Evolutionary conservation across 1,140 invertebrate species (phyloP).

Genomic region (Drosophila pallidifrons): DNA sequence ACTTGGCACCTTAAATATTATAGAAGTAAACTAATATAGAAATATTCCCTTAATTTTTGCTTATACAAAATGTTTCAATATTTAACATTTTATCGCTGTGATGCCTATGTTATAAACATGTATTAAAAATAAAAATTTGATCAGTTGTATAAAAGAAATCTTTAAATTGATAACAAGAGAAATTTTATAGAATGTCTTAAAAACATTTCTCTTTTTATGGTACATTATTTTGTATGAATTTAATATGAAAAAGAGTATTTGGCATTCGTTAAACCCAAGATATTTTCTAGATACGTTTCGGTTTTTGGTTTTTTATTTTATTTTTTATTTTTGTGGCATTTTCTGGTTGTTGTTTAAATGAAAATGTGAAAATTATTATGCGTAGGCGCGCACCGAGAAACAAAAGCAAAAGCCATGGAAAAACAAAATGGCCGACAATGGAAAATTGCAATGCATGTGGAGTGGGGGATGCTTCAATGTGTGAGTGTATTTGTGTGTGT

Average conservation of each 20-base stretch:
- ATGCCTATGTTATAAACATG: too few relatives aligned
- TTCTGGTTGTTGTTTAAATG: constrained; percentile 46
- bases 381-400: constrained; percentile 62
- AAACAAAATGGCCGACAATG: constrained; percentile 76
- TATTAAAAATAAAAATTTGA: too few relatives aligned
- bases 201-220: not conserved
- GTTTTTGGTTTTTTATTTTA: constrained; percentile 19
- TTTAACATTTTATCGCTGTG: too few relatives aligned
- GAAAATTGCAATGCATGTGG: constrained; percentile 43
- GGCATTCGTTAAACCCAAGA: not conserved
- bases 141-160: too few relatives aligned
- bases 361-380: constrained; percentile 74
- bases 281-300: not conserved
- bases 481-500: constrained; percentile 2
- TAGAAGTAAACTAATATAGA: too few relatives aligned
- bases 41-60: too few relatives aligned
- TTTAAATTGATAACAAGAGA: too few relatives aligned
- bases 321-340: constrained; percentile 25
- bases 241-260: constrained; percentile 1
- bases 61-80: too few relatives aligned
- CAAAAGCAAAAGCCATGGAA: constrained; percentile 46
- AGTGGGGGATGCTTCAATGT: not conserved
- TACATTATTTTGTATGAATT: not conserved
- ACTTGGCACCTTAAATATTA: too few relatives aligned
- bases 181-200: too few relatives aligned